Evolutionary conservation across 2,113 vertebrate species (phyloP).

Genomic region (Laterallus jamaicensis): DNA sequence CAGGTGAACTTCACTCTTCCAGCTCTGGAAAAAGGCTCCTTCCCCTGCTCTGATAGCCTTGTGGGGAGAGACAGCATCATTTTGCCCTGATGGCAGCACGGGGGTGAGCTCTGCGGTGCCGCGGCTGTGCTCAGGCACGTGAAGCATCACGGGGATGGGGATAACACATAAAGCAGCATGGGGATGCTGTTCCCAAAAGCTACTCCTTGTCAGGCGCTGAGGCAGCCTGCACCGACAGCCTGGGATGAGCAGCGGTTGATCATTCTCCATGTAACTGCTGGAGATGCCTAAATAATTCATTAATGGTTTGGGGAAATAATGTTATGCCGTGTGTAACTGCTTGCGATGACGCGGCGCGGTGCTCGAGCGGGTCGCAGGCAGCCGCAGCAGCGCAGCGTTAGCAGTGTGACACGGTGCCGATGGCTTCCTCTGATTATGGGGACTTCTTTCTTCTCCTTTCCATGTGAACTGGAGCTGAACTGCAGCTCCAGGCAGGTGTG

Average conservation of each 20-base stretch:
- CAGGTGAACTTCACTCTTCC: background rate
- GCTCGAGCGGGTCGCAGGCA: background rate
- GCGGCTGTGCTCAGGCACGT: background rate
- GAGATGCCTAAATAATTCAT: conserved; percentile 62
- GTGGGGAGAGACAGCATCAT: fast-evolving
- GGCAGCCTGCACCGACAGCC: background rate
- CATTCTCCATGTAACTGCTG: background rate
- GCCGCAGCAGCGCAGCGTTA: fast-evolving
- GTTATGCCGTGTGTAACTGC: conserved; percentile 17
- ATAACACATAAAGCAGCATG: background rate
- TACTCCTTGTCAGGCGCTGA: background rate
- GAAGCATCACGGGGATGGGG: fast-evolving
- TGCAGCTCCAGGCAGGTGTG: background rate
- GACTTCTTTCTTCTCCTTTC: background rate
- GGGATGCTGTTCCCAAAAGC: background rate
- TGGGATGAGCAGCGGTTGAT: background rate
- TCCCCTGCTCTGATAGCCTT: background rate
- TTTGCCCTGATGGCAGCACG: background rate
- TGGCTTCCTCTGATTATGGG: background rate
- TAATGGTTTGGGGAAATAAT: conserved; percentile 42
- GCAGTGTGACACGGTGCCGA: background rate
- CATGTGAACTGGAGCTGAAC: background rate
- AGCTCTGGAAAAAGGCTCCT: background rate
- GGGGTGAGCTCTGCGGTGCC: background rate
- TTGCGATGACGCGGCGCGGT: background rate